Conservation (phyloP, 1,140 invertebrate genomes). For the Neotoxoptera formosana region DNA sequence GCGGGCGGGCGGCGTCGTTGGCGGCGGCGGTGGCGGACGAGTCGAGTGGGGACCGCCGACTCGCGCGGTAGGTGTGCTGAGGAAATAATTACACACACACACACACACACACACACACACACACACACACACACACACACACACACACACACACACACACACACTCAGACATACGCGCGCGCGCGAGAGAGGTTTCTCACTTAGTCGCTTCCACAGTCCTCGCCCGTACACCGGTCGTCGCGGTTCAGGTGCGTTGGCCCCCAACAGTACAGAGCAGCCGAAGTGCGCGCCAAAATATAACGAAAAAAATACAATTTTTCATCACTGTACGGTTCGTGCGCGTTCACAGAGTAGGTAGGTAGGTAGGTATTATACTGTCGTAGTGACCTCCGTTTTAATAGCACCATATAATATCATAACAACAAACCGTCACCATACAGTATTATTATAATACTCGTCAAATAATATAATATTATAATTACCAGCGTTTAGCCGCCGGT, state of each 20-base stretch:
- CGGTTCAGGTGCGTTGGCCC: neutral
- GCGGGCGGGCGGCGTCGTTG: neutral
- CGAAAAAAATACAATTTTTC: neutral
- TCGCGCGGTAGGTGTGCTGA: neutral
- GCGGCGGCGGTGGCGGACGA: neutral
- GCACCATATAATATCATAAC: neutral
- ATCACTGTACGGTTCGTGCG: neutral
- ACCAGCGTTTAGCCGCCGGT: neutral
- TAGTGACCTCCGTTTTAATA: neutral
- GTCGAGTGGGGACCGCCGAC: neutral
- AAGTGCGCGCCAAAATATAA: conserved; percentile 3
- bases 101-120: neutral
- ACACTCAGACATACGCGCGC: too few species aligned
- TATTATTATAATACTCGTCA: neutral
- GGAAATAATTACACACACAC: neutral
- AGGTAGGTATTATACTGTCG: too few species aligned
- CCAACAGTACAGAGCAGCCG: neutral
- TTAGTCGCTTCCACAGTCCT: neutral
- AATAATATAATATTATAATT: neutral
- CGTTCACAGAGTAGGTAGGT: neutral
- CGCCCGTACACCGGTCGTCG: conserved; percentile 31
- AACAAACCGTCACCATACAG: neutral
- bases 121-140: neutral
- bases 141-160: neutral
- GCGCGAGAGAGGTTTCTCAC: neutral